Evolutionary conservation across 2,113 vertebrate genomes (phyloP), one percentile per base, ranked within the genome.

Genomic region (Zosterops borbonicus): DNA sequence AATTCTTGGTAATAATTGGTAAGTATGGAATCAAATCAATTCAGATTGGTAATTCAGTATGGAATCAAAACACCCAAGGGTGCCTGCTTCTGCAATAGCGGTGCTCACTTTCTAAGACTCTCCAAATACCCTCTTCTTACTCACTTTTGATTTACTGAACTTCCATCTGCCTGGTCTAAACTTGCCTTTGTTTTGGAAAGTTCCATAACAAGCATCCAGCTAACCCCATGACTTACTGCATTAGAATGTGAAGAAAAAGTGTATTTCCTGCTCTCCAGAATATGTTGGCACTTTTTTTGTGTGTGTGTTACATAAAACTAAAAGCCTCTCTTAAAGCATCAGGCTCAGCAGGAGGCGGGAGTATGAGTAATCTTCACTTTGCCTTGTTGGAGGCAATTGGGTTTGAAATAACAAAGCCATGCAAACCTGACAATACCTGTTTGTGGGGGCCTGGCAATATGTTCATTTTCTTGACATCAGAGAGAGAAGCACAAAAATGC

Each of bases 391-490:
- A 95, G 89, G 53, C 39, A 90, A 74, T 78, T 92, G 77, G 18
- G 74, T 93, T 87, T 75, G 88, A 90, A 92, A 86, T 69, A 91
- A 83, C 50, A 86, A 91, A 96, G 73, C 83, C 79, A 63, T 86
- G 68, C 68, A 83, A 89, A 92, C 60, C 79, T 81, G 73, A 89
- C 74, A 90, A 65, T 83, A 88, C 31, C 41, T 1, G 0, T 68
- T 84, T 89, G 64, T 87, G 49, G 77, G 65, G 94, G 62, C 50
- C 52, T 89, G 69, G 56, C 56, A 94, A 58, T 83, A 89, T 64
- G 53, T 91, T 89, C 13, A 29, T 82, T 94, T 56, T 17, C 25
- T 58, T 84, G 41, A 59, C 44, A 71, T 55, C 24, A 63, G 70
- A 65, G 44, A 52, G 23, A 56, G 33, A 77, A 78, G 31, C 22